Base-by-base conservation (phyloP, 1,140 invertebrate genomes). In the Maniola jurtina region DNA sequence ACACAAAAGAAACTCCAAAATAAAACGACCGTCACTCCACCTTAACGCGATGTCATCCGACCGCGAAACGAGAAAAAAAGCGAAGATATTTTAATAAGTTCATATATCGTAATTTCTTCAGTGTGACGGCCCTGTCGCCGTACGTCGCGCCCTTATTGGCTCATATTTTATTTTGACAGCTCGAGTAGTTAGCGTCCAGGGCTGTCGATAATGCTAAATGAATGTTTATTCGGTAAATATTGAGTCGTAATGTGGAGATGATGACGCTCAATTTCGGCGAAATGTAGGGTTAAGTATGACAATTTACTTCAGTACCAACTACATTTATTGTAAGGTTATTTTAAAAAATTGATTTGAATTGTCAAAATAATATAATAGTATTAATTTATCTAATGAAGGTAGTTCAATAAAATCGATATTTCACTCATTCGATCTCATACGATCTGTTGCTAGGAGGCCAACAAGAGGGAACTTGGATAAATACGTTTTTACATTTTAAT, bases 21-120 rank as follows among this genome's bases (percentile, higher is more conserved):
- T 59, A 64, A 45, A 16, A 54, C 48, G 50, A 54, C 61, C 63
- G 72, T 68, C 79, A 79, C 57, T 72, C 66, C 76, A 70, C 71
- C 65, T 76, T 72, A 76, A 69, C 72, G 63, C 75, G 71, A 52
- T 80, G 82, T 84, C 81, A 80, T 61, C 79, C 72, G 73, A 84
- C 63, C 83, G 79, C 77, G 79, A 84, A 87, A 83, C 75, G 70
- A 83, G 75, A 85, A 81, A 84, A 84, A 81, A 77, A 72, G 13
- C 60, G 67, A 61, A 83, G 82, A 88, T 82, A 87, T 89, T 89
- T 89, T 89, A 89, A 89, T 89, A 89, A 89, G 79, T 88, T 86
- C 85, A 85, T 88, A 86, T 81, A 87, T 89, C 80, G 83, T 84
- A 76, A 81, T 80, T 79, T 75, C 80, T 79, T 63, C 68, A 60